phyloP scores from a whole-genome alignment of 2,888 invertebrate genomes.

The Spialia ferax region DNA sequence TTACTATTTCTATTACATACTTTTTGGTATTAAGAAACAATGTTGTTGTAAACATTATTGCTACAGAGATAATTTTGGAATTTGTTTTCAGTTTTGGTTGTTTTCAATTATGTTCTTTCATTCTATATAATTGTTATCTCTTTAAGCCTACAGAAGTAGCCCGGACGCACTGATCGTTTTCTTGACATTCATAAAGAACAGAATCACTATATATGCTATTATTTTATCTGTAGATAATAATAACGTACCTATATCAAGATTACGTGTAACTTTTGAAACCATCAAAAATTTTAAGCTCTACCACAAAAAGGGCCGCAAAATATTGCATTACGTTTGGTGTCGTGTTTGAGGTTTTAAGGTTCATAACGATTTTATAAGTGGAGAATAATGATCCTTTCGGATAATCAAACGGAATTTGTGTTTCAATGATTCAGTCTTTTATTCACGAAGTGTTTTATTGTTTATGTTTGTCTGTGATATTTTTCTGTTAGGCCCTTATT shows the following conservation, averaged over 20 bases:
- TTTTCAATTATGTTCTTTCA: not conserved
- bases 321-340: conserved; percentile 46
- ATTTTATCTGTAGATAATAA: conserved; percentile 21
- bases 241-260: conserved; percentile 35
- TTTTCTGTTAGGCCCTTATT: not conserved
- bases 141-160: not conserved
- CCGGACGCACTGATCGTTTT: not conserved
- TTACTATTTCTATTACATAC: not conserved
- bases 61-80: not conserved
- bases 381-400: conserved; percentile 52
- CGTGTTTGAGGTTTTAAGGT: conserved; percentile 35
- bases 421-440: conserved; percentile 47
- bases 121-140: not conserved
- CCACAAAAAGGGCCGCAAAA: conserved; percentile 42
- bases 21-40: not conserved
- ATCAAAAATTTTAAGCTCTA: conserved; percentile 36
- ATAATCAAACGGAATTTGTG: conserved; percentile 49
- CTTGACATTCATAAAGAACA: not conserved
- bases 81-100: not conserved
- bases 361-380: conserved; percentile 60
- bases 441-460: not conserved
- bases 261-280: conserved; percentile 37
- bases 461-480: conserved; percentile 4
- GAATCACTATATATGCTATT: conserved; percentile 13
- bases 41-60: not conserved